Evolutionary conservation across 2,888 invertebrate genomes (phyloP), one percentile per base, ranked within the genome.

Genomic region (Eupithecia dodoneata): DNA sequence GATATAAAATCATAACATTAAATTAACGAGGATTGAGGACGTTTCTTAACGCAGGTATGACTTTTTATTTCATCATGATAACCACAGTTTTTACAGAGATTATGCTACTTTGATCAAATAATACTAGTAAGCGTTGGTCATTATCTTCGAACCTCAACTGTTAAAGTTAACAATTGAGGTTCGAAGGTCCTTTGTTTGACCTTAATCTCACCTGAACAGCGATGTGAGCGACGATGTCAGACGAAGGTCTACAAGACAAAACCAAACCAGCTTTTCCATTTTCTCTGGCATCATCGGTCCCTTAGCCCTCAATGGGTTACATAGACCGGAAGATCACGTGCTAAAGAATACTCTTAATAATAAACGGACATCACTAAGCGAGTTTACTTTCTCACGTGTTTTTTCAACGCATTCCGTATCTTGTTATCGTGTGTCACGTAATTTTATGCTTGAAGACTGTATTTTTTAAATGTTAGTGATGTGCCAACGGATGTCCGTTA

Each of bases 291-390:
- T 30, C 1, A 30, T 66, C 44, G 82, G 84, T 84, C 73, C 65
- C 59, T 71, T 66, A 73, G 80, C 81, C 83, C 79, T 88, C 86
- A 90, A 90, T 91, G 89, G 88, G 85, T 86, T 88, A 87, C 82
- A 85, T 85, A 81, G 85, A 84, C 89, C 89, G 89, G 92, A 91
- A 91, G 88, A 84, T 84, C 87, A 87, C 87, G 87, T 88, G 90
- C 85, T 92, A 91, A 92, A 89, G 87, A 87, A 83, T 81, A 84
- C 77, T 78, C 83, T 86, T 90, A 90, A 92, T 86, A 89, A 81
- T 81, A 81, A 84, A 76, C 84, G 85, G 84, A 84, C 79, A 83
- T 79, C 81, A 80, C 79, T 78, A 76, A 82, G 79, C 78, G 72
- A 80, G 86, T 87, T 88, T 86, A 84, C 85, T 86, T 88, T 88